Base-by-base conservation (phyloP, 2,797 vertebrate species). In the Cygnus olor region DNA sequence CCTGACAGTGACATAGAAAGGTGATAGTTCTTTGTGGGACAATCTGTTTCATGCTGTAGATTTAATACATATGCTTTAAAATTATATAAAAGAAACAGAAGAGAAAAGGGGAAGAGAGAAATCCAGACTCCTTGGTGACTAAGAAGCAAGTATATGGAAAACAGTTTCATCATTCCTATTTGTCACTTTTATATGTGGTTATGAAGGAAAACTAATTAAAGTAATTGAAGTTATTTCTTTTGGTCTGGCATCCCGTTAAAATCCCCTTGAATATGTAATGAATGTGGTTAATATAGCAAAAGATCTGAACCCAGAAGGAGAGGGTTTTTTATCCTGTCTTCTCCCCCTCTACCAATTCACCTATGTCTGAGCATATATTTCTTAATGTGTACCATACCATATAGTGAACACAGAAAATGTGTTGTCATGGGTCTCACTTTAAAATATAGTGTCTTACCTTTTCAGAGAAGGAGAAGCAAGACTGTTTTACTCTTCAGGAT, bases 181-280 rank as follows among this genome's bases (percentile, higher is more conserved):
- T 96, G 90, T 97, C 80, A 94, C 95, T 95, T 97, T 95, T 93
- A 90, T 87, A 34, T 45, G 76, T 76, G 76, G 36, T 91, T 95
- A 91, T 88, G 81, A 93, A 91, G 65, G 82, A 92, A 96, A 97
- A 94, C 88, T 95, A 96, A 97, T 97, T 97, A 96, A 96, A 94
- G 58, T 95, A 95, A 97, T 97, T 95, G 87, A 96, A 93, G 89
- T 93, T 93, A 88, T 93, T 97, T 97, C 79, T 95, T 77, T 93
- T 89, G 45, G 69, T 87, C 87, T 94, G 80, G 12, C 63, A 92
- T 90, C 56, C 56, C 88, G 49, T 95, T 96, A 89, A 95, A 97
- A 94, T 91, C 32, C 4, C 54, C 58, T 88, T 91, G 90, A 96
- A 95, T 95, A 64, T 38, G 49, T 88, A 93, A 95, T 92, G 45